Evolutionary conservation across 2,113 vertebrate species (phyloP), one percentile per base, ranked within the genome.

Genomic region (Plestiodon gilberti): DNA sequence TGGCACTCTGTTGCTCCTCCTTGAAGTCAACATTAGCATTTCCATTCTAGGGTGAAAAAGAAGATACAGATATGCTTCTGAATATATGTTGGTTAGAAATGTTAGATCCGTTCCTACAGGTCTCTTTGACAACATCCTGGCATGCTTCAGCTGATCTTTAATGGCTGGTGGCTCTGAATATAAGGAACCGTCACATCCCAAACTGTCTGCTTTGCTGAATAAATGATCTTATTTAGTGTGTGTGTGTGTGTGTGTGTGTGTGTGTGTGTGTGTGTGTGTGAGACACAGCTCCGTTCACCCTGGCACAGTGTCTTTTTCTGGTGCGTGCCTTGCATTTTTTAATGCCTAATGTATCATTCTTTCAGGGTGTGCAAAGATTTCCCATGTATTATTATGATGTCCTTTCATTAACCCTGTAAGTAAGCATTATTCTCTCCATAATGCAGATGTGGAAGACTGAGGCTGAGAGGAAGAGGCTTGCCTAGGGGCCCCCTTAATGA

Each of bases 11-110:
- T 82, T 57, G n/a, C 40, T 38, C 18, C 20, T 75, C 15, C 38
- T 78, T 83, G 4, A 0, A 33, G 15, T 40, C 59, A 15, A 30
- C 30, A 8, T 33, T 48, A 3, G 1, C 28, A 13, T 70, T 55
- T 76, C 38, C 59, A 6, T 57, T 82, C 91, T 92, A 82, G 5
- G 25, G n/a, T 8, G 67, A 20, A 33, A 76, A 78, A 52, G 20
- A 57, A 40, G 35, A n/a, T 6, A 0, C 17, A 38, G 30, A 70
- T 57, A 4, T 61, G 22, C 62, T 38, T 55, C 52, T 28, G 35
- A 23, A 23, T 20, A 23, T 25, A 23, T 64, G 40, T n/a, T 35
- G 61, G 55, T 18, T 76, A 30, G 69, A 71, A 73, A 81, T 52
- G n/a, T 43, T 23, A 62, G 62, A 83, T 74, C 18, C 59, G 3